phyloP scores from a whole-genome alignment of 1,140 invertebrate genomes.

The Scaptomyza hsui region DNA sequence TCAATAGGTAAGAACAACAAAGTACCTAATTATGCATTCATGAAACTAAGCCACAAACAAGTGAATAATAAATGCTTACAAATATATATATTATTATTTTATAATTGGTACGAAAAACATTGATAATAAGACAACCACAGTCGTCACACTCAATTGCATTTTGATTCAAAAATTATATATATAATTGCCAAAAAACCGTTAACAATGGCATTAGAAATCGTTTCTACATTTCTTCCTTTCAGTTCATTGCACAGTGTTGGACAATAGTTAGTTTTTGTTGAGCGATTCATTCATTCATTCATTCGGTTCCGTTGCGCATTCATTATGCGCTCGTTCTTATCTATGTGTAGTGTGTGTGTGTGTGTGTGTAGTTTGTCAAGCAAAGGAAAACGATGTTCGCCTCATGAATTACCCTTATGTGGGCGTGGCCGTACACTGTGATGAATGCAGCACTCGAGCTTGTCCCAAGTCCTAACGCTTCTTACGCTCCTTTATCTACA shows the following conservation, averaged over 20 bases:
- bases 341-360: slow-evolving; percentile 10
- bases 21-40: not conserved
- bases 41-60: not conserved
- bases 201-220: slow-evolving; percentile 20
- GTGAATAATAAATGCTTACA: too few relatives aligned
- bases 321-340: slow-evolving; percentile 35
- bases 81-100: not conserved
- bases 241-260: not conserved
- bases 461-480: slow-evolving; percentile 4
- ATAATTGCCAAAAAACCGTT: slow-evolving; percentile 38
- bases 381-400: slow-evolving; percentile 41
- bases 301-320: slow-evolving; percentile 16
- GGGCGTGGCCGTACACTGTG: slow-evolving; percentile 19
- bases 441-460: not conserved
- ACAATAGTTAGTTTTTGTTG: not conserved
- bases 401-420: slow-evolving; percentile 47
- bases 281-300: slow-evolving; percentile 12
- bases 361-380: slow-evolving; percentile 62
- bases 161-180: slow-evolving; percentile 34
- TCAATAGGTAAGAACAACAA: slow-evolving; percentile 9
- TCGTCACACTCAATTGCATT: slow-evolving; percentile 21
- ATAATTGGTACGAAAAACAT: not conserved
- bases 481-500: too few relatives aligned
- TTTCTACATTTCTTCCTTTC: slow-evolving; percentile 45
- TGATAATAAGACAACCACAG: not conserved